These are phyloP conservation scores for Psylliodes chrysocephalus DNA, from an alignment of 2,888 invertebrate species.

Conservation along the genomic window DNA sequence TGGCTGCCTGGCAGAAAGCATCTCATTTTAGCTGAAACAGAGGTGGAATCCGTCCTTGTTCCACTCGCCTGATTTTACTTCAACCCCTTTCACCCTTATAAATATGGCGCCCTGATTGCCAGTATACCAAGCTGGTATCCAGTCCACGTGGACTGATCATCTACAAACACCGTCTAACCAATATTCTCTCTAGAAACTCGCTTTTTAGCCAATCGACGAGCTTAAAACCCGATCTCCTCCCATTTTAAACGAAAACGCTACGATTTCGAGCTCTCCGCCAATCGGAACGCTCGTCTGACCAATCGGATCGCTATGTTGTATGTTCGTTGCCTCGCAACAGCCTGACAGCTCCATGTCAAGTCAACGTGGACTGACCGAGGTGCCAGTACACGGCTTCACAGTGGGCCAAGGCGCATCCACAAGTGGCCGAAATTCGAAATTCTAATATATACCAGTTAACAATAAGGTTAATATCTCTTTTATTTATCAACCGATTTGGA, in stretches of 20 bases:
- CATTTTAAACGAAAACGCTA: conserved; percentile 59
- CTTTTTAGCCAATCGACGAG: conserved; percentile 29
- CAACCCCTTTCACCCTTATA: conserved; percentile 66
- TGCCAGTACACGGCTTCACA: conserved; percentile 65
- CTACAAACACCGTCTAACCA: conserved; percentile 47
- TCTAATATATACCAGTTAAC: no score
- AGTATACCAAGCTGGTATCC: conserved; percentile 64
- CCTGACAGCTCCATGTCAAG: conserved; percentile 55
- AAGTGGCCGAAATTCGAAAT: no score
- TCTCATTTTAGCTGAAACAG: conserved; percentile 66
- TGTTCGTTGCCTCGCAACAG: conserved; percentile 56
- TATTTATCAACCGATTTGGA: no score
- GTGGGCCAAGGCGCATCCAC: no score
- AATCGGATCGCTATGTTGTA: conserved; percentile 53
- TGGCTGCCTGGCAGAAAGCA: conserved; percentile 73
- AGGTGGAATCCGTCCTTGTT: conserved; percentile 65
- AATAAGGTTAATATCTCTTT: no score
- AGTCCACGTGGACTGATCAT: conserved; percentile 61
- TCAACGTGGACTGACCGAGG: conserved; percentile 65
- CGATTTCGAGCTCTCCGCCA: conserved; percentile 47
- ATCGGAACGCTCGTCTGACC: conserved; percentile 48
- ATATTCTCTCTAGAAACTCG: conserved; percentile 27
- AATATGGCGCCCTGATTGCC: conserved; percentile 68
- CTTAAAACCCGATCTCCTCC: conserved; percentile 50
- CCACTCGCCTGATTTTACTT: conserved; percentile 65